Base-by-base conservation (phyloP, 2,888 invertebrate genomes). In the Acleris sparsana region DNA sequence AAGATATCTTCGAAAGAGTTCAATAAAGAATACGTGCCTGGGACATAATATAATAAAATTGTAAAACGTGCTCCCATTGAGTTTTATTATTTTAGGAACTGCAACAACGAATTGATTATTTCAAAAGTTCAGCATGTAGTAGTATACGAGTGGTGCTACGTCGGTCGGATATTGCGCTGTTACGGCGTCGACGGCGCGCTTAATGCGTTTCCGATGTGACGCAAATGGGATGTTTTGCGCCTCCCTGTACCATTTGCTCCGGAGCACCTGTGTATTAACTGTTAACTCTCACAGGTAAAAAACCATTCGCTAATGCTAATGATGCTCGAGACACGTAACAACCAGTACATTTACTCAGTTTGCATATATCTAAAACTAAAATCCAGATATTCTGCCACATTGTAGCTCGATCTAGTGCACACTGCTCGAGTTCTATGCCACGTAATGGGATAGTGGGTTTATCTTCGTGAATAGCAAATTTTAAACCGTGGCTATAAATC, bases 161-260 rank as follows among this genome's bases (percentile, higher is more conserved):
- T 70, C 80, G 82, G 82, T 86, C 89, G 91, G 90, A 92, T 89
- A 91, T 91, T 91, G 88, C 85, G 84, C 86, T 88, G 85, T 84
- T 82, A 82, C 77, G 80, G 80, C 85, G 79, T 83, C 83, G 84
- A 84, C 85, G 83, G 81, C 76, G 80, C 80, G 81, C 81, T 84
- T 87, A 88, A 89, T 89, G 86, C 80, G 86, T 89, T 91, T 91
- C 92, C 92, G 86, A 90, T 88, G 88, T 88, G 89, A 84, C 84
- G 86, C 84, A 88, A 89, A 88, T 88, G 86, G 83, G 78, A 84
- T 85, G 87, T 86, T 88, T 80, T 86, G 83, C 84, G 75, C 78
- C 65, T 57, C 58, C 43, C 55, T 44, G 61, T 63, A 57, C 68
- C 59, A 59, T 68, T 59, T 44, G 25, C 44, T 59, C 16, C 43